Percentiles rank a stretch among this genome's conserved stretches.
Evolutionary conservation across 2,113 vertebrate genomes (phyloP).

Genomic region (Sprattus sprattus): DNA sequence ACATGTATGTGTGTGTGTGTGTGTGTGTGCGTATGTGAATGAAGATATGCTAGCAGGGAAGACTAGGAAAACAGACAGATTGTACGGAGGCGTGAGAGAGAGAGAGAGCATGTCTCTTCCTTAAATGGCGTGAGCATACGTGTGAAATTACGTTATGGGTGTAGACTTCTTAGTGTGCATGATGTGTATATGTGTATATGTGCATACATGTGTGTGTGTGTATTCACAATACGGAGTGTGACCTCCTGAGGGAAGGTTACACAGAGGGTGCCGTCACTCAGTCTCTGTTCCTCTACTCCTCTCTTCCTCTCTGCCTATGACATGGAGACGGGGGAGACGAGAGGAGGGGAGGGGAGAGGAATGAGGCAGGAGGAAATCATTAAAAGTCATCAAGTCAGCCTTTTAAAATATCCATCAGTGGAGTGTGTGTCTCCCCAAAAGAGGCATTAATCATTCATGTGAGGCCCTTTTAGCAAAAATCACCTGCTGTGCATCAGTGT

Average conservation of each 20-base stretch:
- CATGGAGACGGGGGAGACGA: background rate
- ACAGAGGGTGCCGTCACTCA: background rate
- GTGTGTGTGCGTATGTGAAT: background rate
- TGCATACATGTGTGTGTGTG: conserved; percentile 74
- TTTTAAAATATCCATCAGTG: background rate
- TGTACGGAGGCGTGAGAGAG: background rate
- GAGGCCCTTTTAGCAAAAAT: background rate
- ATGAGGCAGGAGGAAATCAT: background rate
- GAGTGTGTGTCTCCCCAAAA: background rate
- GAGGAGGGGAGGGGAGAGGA: background rate
- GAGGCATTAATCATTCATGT: conserved; percentile 15
- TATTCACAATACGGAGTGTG: conserved; percentile 71
- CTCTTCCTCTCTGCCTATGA: background rate
- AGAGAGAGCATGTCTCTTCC: background rate
- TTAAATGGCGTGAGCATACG: background rate
- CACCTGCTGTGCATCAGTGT: background rate
- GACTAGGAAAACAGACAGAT: background rate
- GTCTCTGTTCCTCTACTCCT: background rate
- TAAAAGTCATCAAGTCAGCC: background rate
- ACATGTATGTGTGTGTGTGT: background rate
- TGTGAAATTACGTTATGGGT: background rate
- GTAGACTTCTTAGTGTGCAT: background rate
- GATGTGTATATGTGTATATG: background rate
- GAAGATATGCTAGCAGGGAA: too few species aligned
- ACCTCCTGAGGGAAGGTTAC: background rate